Conservation (phyloP, 2,888 invertebrate species). For the Lacanobia oleracea region DNA sequence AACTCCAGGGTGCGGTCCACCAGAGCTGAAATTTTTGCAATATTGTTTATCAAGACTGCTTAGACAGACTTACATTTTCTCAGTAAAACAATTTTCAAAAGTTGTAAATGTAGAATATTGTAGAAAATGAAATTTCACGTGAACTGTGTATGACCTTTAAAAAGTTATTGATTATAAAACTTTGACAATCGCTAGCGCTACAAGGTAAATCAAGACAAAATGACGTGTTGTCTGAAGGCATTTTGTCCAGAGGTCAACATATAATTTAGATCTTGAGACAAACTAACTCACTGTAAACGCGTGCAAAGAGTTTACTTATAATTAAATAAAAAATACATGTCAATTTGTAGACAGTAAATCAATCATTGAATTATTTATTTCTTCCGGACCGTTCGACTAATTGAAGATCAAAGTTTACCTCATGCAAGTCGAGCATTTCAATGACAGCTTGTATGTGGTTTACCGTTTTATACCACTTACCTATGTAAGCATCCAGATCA, state of each 20-base stretch:
- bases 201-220: too few species aligned
- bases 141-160: too few species aligned
- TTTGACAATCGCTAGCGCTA: too few species aligned
- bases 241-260: background rate
- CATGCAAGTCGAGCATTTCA: background rate
- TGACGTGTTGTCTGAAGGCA: too few species aligned
- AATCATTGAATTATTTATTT: too few species aligned
- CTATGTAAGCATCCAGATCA: constrained; percentile 81
- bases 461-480: constrained; percentile 67
- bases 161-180: too few species aligned
- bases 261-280: background rate
- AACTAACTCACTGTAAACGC: too few species aligned
- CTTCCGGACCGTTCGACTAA: too few species aligned
- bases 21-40: constrained; percentile 91
- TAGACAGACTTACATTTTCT: background rate
- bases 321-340: too few species aligned
- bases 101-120: background rate
- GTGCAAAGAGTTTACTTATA: too few species aligned
- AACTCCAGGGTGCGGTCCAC: constrained; percentile 96
- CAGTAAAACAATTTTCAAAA: background rate
- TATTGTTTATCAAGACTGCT: background rate
- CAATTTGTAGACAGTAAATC: too few species aligned
- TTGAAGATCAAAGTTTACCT: too few species aligned
- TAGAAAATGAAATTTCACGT: background rate
- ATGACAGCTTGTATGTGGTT: background rate